Evolutionary conservation across 2,888 invertebrate genomes (phyloP), one percentile per base, ranked within the genome.

Genomic region (Pristionchus mayeri): DNA sequence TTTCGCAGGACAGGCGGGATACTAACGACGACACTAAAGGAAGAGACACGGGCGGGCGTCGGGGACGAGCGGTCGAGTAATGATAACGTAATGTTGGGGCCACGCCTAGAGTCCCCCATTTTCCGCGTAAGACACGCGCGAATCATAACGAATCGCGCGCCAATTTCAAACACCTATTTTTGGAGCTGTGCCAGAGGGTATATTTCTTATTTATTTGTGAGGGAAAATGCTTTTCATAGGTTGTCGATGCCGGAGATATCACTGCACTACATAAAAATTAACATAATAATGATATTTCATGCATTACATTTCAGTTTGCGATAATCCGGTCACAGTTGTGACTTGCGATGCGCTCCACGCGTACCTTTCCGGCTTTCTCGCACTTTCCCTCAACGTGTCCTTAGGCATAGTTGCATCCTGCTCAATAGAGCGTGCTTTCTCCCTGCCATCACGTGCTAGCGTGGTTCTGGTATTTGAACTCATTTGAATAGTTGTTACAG

Each of bases 1-100:
- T 78, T 86, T 78, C 27, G 87, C 81, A 76, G 85, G 80, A 84
- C 84, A 86, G 60, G 84, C 85, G 84, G 85, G n/a, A 85, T 75
- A 85, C 13, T 37, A 37, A 67, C 76, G 85, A n/a, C n/a, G n/a
- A 80, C 87, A 85, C 82, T 57, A 81, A 79, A 76, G 83, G 82
- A 67, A 52, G 85, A 86, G 82, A 75, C 87, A 85, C 85, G 48
- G 75, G 83, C 82, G 85, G 85, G 84, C 79, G 83, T 85, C 81
- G 67, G 48, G 84, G 78, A 85, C 67, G 84, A 85, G 76, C 86
- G 67, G n/a, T 85, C 84, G 84, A 85, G 84, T 82, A 84, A 83
- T 86, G 82, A 48, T 24, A 63, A 37, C 54, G 63, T 27, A 21
- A 79, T 83, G 67, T 57, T n/a, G n/a, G 30, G 76, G 78, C 48